These are phyloP conservation scores for Coelinius sp. DNA, from an alignment of 2,888 invertebrate genomes.

Conservation along the genomic window DNA sequence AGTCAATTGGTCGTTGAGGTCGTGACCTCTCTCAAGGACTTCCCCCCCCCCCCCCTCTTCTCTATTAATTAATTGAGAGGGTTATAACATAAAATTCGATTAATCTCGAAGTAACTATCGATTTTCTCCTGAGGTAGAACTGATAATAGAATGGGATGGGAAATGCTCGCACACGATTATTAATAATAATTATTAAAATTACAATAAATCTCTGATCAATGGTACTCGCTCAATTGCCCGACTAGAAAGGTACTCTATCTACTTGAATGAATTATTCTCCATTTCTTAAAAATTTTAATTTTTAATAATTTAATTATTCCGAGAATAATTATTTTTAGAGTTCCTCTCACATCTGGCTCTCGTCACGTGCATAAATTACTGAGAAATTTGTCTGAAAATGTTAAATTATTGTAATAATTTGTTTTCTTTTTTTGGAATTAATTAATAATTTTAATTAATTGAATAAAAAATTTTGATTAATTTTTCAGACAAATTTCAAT, in stretches of 20 bases:
- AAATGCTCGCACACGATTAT: conserved; percentile 28
- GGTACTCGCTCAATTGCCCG: conserved; percentile 30
- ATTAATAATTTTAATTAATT: neutral
- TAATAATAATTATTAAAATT: conserved; percentile 24
- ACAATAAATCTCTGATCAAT: conserved; percentile 26
- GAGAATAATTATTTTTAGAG: conserved; percentile 25
- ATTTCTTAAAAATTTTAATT: neutral
- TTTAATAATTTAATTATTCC: neutral
- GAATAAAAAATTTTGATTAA: neutral
- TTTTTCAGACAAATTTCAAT: neutral
- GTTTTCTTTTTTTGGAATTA: neutral
- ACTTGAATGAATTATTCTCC: neutral
- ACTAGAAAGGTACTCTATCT: conserved; percentile 23
- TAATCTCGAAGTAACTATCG: conserved; percentile 38
- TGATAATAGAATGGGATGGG: neutral
- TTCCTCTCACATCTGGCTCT: conserved; percentile 29
- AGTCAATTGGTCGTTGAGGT: neutral
- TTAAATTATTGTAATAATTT: too few relatives aligned
- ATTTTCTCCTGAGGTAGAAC: conserved; percentile 19
- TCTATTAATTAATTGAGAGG: conserved; percentile 13
- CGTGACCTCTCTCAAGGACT: neutral
- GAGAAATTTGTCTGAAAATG: neutral
- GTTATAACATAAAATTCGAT: conserved; percentile 34
- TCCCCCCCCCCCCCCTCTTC: too few relatives aligned
- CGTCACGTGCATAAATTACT: conserved; percentile 28